Evolutionary conservation across 2,888 invertebrate species (phyloP).

Genomic region (Mythimna albipuncta): DNA sequence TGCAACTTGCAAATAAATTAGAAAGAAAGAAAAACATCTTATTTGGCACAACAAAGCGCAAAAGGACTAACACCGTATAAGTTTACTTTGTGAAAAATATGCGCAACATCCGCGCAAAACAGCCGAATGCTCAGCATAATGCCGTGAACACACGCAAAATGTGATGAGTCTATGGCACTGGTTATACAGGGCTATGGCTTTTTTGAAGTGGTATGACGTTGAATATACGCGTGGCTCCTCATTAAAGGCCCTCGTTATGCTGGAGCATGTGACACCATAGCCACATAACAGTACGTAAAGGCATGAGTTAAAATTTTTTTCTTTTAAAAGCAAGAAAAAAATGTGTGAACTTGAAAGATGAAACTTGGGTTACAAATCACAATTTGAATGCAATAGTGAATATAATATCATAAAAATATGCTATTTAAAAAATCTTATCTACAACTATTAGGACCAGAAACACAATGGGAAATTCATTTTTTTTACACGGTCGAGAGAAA

Average conservation of each 20-base stretch:
- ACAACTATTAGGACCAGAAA: neutral
- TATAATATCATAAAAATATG: neutral
- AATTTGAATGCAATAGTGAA: neutral
- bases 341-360: neutral
- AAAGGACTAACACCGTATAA: too few relatives aligned
- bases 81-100: too few relatives aligned
- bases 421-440: neutral
- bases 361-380: neutral
- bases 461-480: slow-evolving; percentile 15
- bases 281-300: neutral
- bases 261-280: slow-evolving; percentile 1
- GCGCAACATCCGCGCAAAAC: too few relatives aligned
- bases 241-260: slow-evolving; percentile 25
- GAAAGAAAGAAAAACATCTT: too few relatives aligned
- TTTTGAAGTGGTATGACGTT: slow-evolving; percentile 6
- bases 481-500: neutral
- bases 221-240: slow-evolving; percentile 7
- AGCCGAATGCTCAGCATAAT: too few relatives aligned
- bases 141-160: too few relatives aligned
- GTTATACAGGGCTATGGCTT: too few relatives aligned
- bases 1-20: too few relatives aligned
- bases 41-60: too few relatives aligned
- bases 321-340: too few relatives aligned
- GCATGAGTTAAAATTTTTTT: neutral
- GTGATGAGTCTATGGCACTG: too few relatives aligned